phyloP scores from a whole-genome alignment of 2,888 invertebrate species.

The Cheilosia pagana region DNA sequence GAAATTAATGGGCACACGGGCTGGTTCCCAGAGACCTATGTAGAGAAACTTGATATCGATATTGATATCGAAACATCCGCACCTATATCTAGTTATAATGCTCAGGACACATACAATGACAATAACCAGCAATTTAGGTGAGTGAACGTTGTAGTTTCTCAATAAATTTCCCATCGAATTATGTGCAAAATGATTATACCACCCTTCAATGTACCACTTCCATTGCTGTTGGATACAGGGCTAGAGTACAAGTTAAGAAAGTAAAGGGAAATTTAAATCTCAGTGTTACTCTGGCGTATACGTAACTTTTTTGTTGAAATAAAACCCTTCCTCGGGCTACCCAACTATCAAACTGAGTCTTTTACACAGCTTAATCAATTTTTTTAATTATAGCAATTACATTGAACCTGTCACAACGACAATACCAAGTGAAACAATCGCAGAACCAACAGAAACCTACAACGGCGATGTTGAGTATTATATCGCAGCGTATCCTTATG shows the following conservation, averaged over 20 bases:
- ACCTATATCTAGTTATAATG: slow-evolving; percentile 76
- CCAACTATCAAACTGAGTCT: too few relatives aligned
- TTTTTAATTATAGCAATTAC: slow-evolving; percentile 49
- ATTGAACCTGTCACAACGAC: slow-evolving; percentile 70
- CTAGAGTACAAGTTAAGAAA: too few relatives aligned
- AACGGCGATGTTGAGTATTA: slow-evolving; percentile 89
- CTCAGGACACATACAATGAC: slow-evolving; percentile 80
- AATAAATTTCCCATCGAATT: too few relatives aligned
- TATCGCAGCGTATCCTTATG: slow-evolving; percentile 95
- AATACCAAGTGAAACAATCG: slow-evolving; percentile 76
- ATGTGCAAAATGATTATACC: too few relatives aligned
- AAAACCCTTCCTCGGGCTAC: too few relatives aligned
- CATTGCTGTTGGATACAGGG: too few relatives aligned
- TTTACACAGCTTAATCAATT: background rate
- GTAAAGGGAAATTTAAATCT: too few relatives aligned
- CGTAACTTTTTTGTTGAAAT: too few relatives aligned
- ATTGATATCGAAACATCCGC: slow-evolving; percentile 53
- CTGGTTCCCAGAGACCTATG: slow-evolving; percentile 99
- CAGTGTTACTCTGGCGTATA: too few relatives aligned
- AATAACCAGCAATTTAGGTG: slow-evolving; percentile 85
- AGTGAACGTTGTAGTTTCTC: slow-evolving; percentile 76
- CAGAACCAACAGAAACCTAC: slow-evolving; percentile 78
- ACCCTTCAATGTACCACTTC: too few relatives aligned
- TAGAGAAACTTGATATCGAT: slow-evolving; percentile 88
- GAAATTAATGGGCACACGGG: slow-evolving; percentile 95